These are phyloP conservation scores for Tinamus guttatus DNA, from an alignment of 2,113 vertebrate species.

Conservation along the genomic window DNA sequence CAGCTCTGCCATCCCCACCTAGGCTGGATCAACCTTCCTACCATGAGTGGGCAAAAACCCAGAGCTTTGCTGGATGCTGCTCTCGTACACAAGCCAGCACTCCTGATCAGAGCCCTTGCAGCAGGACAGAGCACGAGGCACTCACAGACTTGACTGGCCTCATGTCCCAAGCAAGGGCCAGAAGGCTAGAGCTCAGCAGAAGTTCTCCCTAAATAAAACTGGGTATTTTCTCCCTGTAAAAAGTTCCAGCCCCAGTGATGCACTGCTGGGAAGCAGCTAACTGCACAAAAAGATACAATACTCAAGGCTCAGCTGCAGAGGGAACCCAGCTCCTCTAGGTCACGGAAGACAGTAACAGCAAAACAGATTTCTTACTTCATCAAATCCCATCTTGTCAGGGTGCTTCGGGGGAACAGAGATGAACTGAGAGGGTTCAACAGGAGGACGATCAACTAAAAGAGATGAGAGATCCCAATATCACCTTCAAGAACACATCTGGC, in stretches of 20 bases:
- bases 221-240: background rate
- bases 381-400: slow-evolving; percentile 91
- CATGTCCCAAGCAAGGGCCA: background rate
- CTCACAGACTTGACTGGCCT: background rate
- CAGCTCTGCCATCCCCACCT: background rate
- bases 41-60: background rate
- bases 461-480: slow-evolving; percentile 27
- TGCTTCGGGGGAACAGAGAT: slow-evolving; percentile 76
- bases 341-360: background rate
- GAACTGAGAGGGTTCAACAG: slow-evolving; percentile 86
- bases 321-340: background rate
- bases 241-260: background rate
- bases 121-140: background rate
- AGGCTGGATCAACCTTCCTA: background rate
- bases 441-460: slow-evolving; percentile 88
- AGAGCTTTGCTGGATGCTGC: background rate
- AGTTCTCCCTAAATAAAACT: background rate
- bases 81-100: background rate
- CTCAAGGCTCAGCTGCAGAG: background rate
- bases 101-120: background rate
- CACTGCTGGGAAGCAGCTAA: background rate
- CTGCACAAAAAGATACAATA: background rate
- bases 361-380: slow-evolving; percentile 82
- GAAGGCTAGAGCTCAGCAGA: background rate
- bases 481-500: background rate